Evolutionary conservation across 2,797 vertebrate species (phyloP).

Genomic region (Buceros bicornis): DNA sequence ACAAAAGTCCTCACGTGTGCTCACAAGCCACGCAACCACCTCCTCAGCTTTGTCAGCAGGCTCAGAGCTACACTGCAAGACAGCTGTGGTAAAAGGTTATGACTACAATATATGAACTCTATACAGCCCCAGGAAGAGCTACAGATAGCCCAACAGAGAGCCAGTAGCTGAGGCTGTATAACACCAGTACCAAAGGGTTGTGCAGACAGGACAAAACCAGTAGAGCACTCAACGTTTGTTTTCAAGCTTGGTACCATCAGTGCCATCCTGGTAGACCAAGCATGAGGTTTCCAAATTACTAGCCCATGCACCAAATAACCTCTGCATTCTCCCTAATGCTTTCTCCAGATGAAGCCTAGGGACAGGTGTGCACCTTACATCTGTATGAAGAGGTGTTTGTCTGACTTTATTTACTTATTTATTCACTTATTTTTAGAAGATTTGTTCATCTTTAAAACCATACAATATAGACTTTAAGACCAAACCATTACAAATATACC

Average conservation of each 20-base stretch:
- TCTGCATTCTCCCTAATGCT: neutral
- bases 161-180: neutral
- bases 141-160: neutral
- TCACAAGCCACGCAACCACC: neutral
- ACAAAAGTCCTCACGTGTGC: accelerated
- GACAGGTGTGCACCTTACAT: neutral
- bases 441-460: neutral
- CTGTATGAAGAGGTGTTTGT: neutral
- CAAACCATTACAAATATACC: neutral
- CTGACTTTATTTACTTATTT: neutral
- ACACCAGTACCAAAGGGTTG: neutral
- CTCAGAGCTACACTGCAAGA: neutral
- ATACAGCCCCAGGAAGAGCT: neutral
- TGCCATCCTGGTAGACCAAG: neutral
- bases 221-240: accelerated
- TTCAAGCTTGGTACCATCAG: neutral
- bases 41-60: neutral
- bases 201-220: accelerated
- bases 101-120: neutral
- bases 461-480: neutral
- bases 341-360: neutral
- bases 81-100: neutral
- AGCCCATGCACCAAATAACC: neutral
- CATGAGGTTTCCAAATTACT: neutral
- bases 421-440: neutral